phyloP scores from a whole-genome alignment of 2,113 vertebrate genomes.

The Malurus elegans region DNA sequence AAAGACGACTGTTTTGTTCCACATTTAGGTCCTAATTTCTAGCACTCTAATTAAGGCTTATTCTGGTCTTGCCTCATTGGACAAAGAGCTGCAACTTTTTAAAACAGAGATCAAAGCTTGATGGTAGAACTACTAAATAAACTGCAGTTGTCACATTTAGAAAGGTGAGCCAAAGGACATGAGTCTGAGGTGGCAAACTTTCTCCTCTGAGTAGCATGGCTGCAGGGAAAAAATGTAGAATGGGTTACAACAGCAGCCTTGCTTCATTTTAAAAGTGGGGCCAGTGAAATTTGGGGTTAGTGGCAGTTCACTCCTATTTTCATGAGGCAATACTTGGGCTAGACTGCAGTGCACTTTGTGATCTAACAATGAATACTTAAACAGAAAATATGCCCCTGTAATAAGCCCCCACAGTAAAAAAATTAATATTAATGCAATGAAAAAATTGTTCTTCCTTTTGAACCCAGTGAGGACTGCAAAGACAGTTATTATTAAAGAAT shows the following conservation, averaged over 20 bases:
- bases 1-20: background rate
- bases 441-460: conserved; percentile 54
- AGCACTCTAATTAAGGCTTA: background rate
- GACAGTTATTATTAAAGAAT: conserved; percentile 37
- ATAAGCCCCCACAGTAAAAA: conserved; percentile 56
- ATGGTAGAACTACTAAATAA: conserved; percentile 4
- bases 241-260: background rate
- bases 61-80: background rate
- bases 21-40: background rate
- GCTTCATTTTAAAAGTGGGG: background rate
- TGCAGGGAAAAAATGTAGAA: background rate
- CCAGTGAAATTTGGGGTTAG: background rate
- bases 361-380: conserved; percentile 62
- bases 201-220: background rate
- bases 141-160: background rate
- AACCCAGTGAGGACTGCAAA: conserved; percentile 44
- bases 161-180: conserved; percentile 43
- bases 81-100: background rate
- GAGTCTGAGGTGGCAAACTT: background rate
- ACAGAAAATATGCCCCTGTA: conserved; percentile 45
- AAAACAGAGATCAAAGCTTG: background rate
- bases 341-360: background rate
- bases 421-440: conserved; percentile 69
- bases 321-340: background rate
- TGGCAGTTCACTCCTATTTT: background rate